These are phyloP conservation scores for Sarcoramphus papa DNA, from an alignment of 2,797 vertebrate species.

Conservation along the genomic window DNA sequence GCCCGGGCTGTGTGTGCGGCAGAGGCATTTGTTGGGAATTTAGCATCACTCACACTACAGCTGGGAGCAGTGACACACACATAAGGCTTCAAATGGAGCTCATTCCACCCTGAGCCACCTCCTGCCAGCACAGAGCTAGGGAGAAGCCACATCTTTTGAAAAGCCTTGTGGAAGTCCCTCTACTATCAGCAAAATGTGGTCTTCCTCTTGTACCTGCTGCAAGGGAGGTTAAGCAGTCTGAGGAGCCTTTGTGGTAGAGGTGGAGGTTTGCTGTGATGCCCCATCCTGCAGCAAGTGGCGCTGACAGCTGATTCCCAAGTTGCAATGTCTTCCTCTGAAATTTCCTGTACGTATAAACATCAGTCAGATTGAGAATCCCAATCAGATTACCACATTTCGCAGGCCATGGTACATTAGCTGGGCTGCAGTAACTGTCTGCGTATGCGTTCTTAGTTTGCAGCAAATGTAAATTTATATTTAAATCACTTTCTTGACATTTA, in stretches of 20 bases:
- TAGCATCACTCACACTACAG: neutral
- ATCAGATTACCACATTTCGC: rapidly evolving
- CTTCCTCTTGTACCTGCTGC: too few species aligned
- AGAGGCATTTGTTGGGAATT: neutral
- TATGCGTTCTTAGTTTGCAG: neutral
- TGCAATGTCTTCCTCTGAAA: neutral
- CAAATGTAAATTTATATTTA: conserved; percentile 11
- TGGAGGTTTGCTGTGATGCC: neutral
- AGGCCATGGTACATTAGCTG: neutral
- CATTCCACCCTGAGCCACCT: neutral
- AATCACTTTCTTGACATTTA: conserved; percentile 41
- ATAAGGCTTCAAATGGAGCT: rapidly evolving
- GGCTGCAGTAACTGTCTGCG: neutral
- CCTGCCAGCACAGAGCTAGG: rapidly evolving
- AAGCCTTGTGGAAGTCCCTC: neutral
- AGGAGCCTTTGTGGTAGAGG: neutral
- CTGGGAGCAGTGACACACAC: rapidly evolving
- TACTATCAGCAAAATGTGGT: neutral
- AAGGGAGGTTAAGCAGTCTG: neutral
- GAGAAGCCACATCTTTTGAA: neutral
- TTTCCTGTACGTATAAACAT: neutral
- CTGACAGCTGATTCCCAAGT: neutral
- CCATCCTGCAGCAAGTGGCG: neutral
- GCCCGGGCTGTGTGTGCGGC: neutral
- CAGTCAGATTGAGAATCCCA: rapidly evolving